phyloP scores from a whole-genome alignment of 2,113 vertebrate genomes.

The Origma solitaria region DNA sequence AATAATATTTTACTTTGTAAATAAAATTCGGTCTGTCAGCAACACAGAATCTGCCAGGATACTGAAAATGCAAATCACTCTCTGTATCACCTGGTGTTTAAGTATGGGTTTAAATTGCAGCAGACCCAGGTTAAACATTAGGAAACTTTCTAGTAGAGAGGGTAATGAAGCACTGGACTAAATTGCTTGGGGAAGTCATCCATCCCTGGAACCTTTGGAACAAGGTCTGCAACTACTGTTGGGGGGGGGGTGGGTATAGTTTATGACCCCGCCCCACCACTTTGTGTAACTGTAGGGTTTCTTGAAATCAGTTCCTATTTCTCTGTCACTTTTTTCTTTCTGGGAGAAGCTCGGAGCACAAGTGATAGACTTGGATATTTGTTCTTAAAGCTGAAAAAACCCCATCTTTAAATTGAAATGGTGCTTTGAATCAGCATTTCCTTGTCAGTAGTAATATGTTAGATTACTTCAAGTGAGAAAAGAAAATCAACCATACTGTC shows the following conservation, averaged over 20 bases:
- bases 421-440: neutral
- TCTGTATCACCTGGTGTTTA: neutral
- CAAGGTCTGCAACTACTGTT: neutral
- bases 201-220: neutral
- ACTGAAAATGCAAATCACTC: neutral
- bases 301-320: neutral
- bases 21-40: neutral
- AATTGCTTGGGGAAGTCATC: neutral
- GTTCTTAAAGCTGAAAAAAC: neutral
- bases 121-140: conserved; percentile 11
- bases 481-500: neutral
- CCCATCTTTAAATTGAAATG: neutral
- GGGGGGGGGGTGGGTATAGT: neutral
- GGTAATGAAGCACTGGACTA: neutral
- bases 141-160: neutral
- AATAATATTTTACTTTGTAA: neutral
- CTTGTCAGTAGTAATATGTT: neutral
- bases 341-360: neutral
- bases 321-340: neutral
- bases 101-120: neutral
- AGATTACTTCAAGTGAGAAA: neutral
- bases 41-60: neutral
- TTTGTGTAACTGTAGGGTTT: neutral
- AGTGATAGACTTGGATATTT: neutral
- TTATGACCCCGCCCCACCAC: neutral